Evolutionary conservation across 2,113 vertebrate species (phyloP).

Genomic region (Murina feae): DNA sequence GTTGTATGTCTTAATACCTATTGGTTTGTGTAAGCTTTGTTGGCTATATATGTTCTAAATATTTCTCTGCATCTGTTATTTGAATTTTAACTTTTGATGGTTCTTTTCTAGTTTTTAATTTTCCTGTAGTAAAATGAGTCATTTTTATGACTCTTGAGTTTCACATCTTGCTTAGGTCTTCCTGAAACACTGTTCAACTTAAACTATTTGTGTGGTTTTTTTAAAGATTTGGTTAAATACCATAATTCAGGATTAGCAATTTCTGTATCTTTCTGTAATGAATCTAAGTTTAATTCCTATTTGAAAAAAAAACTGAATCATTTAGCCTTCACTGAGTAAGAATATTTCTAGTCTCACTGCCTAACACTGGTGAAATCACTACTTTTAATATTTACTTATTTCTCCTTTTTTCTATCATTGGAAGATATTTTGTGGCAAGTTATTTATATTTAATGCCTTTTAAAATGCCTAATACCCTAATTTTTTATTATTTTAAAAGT

Average conservation of each 20-base stretch:
- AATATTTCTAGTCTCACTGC: background rate
- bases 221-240: background rate
- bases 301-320: background rate
- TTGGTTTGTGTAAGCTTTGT: background rate
- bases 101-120: background rate
- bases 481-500: background rate
- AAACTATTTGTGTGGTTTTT: background rate
- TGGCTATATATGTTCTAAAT: background rate
- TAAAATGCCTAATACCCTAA: background rate
- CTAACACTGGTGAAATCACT: background rate
- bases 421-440: background rate
- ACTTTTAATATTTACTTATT: background rate
- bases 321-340: background rate
- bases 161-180: background rate
- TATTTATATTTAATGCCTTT: background rate
- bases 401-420: background rate
- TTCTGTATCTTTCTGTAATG: background rate
- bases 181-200: background rate
- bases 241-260: background rate
- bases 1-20: background rate
- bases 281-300: background rate
- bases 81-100: background rate
- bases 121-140: background rate
- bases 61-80: background rate
- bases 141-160: background rate